A percentile compares a stretch with the other conserved stretches of the same genome.
These are phyloP conservation scores for Pyrgilauda ruficollis DNA, from an alignment of 2,113 vertebrate genomes.

Conservation along the genomic window DNA sequence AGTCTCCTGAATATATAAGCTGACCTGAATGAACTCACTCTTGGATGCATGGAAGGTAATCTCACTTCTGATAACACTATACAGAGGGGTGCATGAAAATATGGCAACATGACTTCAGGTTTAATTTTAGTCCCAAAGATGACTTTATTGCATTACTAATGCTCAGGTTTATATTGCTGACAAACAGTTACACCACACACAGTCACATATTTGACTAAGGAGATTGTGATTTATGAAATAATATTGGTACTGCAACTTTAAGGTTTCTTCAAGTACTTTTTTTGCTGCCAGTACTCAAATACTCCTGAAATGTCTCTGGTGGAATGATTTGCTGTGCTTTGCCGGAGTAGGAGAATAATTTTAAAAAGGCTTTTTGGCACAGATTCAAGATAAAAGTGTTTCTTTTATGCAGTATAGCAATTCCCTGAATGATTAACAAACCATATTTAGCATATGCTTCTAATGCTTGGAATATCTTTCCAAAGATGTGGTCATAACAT, in stretches of 20 bases:
- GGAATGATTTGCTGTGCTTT: constrained; percentile 25
- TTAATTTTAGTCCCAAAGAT: neutral
- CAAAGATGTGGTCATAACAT: neutral
- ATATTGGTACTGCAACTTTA: neutral
- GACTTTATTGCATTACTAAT: neutral
- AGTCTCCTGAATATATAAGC: neutral
- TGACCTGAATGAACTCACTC: neutral
- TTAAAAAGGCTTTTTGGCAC: constrained; percentile 50
- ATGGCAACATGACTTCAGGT: neutral
- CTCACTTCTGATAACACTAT: neutral
- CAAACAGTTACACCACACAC: neutral
- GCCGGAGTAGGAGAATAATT: constrained; percentile 28
- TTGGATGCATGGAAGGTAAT: neutral
- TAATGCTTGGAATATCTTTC: constrained; percentile 43
- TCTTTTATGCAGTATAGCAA: neutral
- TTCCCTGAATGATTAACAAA: constrained; percentile 56
- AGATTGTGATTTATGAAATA: neutral
- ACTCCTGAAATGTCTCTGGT: neutral
- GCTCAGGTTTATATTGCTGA: neutral
- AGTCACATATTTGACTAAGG: neutral
- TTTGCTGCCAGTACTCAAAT: neutral
- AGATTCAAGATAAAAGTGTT: constrained; percentile 13
- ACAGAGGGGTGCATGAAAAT: neutral
- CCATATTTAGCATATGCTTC: constrained; percentile 47
- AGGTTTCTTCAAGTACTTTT: neutral